Conservation (phyloP, 2,113 vertebrate genomes). For the Bujurquina vittata region DNA sequence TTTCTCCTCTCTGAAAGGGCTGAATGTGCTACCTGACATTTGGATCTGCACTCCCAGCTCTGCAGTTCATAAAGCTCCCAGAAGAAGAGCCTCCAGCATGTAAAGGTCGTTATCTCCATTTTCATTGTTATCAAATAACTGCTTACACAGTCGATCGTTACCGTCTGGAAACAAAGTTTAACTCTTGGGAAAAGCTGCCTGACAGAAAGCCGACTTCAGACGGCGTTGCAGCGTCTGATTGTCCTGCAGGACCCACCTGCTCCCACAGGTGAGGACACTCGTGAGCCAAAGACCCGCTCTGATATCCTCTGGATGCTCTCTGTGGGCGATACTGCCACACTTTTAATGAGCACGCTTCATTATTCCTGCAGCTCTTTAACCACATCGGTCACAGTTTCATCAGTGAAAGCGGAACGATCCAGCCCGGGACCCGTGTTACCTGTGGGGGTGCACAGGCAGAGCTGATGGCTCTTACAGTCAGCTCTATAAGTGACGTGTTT, state of each 20-base stretch:
- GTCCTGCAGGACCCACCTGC: background rate
- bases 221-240: background rate
- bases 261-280: background rate
- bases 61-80: background rate
- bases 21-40: background rate
- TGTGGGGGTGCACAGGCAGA: background rate
- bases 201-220: background rate
- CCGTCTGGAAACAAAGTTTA: too few relatives aligned
- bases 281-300: background rate
- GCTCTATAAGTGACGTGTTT: background rate
- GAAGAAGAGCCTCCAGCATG: background rate
- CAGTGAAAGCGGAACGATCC: background rate
- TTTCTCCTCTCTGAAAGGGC: background rate
- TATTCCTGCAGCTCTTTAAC: background rate
- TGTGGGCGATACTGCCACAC: background rate
- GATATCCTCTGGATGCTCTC: background rate
- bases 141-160: too few relatives aligned
- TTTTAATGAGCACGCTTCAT: background rate
- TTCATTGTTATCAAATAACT: too few relatives aligned
- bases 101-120: too few relatives aligned
- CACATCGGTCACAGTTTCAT: background rate
- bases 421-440: background rate
- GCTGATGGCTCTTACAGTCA: background rate
- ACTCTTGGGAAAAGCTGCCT: background rate
- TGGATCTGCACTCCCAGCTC: rapidly evolving